These are phyloP conservation scores for Agonopterix heracliana DNA, from an alignment of 2,888 invertebrate species.

Conservation along the genomic window DNA sequence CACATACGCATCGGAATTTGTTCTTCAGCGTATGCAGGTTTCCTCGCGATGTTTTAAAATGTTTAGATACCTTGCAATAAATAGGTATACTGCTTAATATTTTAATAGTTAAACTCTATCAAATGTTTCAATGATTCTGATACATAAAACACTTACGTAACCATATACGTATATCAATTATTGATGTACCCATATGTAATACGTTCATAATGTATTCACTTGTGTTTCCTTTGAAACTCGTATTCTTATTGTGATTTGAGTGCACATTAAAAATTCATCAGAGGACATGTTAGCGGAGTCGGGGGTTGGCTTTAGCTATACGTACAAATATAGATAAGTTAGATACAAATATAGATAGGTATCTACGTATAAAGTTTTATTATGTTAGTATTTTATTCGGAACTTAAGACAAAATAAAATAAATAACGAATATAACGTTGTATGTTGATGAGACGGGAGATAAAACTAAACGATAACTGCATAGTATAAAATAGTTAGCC, in stretches of 20 bases:
- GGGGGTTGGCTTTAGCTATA: conserved; percentile 22
- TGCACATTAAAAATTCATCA: conserved; percentile 54
- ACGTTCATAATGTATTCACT: conserved; percentile 27
- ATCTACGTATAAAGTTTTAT: background rate
- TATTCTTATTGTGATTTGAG: conserved; percentile 64
- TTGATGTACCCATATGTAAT: conserved; percentile 13
- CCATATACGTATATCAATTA: background rate
- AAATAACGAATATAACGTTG: too few relatives aligned
- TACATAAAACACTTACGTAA: background rate
- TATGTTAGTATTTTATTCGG: too few relatives aligned
- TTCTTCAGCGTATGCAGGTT: too few relatives aligned
- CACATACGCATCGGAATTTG: too few relatives aligned
- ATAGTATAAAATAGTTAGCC: too few relatives aligned
- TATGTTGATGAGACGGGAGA: too few relatives aligned
- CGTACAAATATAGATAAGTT: conserved; percentile 1
- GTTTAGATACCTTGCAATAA: too few relatives aligned
- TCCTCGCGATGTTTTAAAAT: too few relatives aligned
- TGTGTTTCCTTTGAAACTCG: conserved; percentile 41
- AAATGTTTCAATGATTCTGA: background rate
- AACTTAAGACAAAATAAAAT: too few relatives aligned
- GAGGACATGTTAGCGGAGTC: conserved; percentile 39
- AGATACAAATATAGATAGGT: background rate
- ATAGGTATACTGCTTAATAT: too few relatives aligned
- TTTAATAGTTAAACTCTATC: too few relatives aligned
- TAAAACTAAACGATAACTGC: too few relatives aligned